Conservation (phyloP, 2,113 vertebrate species). For the Cathartes aura region DNA sequence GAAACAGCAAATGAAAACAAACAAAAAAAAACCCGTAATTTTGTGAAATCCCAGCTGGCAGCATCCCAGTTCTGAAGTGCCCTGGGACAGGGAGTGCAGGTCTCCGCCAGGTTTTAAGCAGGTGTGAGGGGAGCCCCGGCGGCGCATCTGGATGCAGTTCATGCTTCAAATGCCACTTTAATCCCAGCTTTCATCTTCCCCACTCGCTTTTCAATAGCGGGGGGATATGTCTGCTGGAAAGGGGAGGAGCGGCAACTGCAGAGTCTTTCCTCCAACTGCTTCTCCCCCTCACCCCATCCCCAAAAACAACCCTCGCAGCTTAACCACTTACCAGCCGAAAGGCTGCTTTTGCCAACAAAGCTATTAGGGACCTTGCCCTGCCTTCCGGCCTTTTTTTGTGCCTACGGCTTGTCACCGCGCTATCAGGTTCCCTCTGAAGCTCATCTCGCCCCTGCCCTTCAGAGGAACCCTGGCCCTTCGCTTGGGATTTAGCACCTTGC, state of each 20-base stretch:
- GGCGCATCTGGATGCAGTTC: neutral
- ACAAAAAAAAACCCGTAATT: neutral
- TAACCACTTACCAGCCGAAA: neutral
- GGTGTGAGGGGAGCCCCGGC: conserved; percentile 1
- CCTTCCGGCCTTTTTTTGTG: neutral
- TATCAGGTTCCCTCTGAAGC: neutral
- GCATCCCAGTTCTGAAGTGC: neutral
- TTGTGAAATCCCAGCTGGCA: neutral
- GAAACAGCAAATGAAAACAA: neutral
- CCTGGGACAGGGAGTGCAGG: neutral
- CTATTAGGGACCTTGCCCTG: neutral
- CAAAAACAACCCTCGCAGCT: neutral
- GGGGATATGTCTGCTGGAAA: neutral
- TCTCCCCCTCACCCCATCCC: neutral
- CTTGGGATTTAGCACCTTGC: neutral
- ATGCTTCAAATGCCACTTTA: conserved; percentile 41
- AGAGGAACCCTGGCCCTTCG: neutral
- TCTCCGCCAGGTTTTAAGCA: conserved; percentile 11
- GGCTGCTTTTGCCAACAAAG: neutral
- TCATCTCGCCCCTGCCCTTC: neutral
- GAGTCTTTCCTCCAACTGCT: neutral
- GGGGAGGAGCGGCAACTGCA: neutral
- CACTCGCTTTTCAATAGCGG: neutral
- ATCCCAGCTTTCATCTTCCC: conserved; percentile 58
- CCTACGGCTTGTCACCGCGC: neutral